phyloP scores from a whole-genome alignment of 2,888 invertebrate species.

The Tachina fera region DNA sequence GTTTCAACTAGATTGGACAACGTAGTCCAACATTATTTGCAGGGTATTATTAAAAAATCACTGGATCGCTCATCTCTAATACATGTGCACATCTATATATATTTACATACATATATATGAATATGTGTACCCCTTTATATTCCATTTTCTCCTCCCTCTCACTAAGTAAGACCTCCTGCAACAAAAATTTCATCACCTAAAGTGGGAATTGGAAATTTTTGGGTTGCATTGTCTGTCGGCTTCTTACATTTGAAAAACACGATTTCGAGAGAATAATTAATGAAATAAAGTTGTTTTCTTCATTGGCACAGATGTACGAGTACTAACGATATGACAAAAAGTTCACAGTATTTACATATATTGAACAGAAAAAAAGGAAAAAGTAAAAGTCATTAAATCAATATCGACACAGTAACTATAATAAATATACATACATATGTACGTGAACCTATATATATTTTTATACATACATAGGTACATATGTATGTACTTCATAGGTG shows the following conservation, averaged over 20 bases:
- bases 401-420: not conserved
- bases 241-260: not conserved
- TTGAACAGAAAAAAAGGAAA: slow-evolving; percentile 41
- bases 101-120: no score
- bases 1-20: no score
- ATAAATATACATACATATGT: no score
- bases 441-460: not conserved
- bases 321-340: slow-evolving; percentile 38
- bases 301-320: slow-evolving; percentile 80
- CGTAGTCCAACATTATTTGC: no score
- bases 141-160: no score
- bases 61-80: no score
- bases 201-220: slow-evolving; percentile 15
- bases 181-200: not conserved
- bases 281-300: slow-evolving; percentile 76
- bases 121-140: no score
- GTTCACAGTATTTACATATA: slow-evolving; percentile 34
- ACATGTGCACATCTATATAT: no score
- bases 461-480: no score
- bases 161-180: no score
- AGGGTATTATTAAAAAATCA: no score
- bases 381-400: slow-evolving; percentile 24
- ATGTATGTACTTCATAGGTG: not conserved
- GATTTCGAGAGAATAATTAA: slow-evolving; percentile 32
- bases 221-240: not conserved